phyloP scores from a whole-genome alignment of 1,140 invertebrate genomes.

The Drosophila oshimai region DNA sequence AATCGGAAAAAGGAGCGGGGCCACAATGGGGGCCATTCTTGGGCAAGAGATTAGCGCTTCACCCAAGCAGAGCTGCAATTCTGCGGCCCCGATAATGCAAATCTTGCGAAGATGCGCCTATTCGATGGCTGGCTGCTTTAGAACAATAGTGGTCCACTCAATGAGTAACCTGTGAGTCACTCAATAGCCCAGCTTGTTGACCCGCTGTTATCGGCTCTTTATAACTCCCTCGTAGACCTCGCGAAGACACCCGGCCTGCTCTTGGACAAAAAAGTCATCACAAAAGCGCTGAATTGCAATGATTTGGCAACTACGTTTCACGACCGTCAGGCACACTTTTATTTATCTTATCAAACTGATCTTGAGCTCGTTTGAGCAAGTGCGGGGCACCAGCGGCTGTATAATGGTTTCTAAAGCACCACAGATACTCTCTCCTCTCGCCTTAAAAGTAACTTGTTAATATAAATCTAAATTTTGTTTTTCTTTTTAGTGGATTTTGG shows the following conservation, averaged over 20 bases:
- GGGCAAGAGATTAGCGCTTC: constrained; percentile 28
- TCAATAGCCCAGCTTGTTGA: constrained; percentile 20
- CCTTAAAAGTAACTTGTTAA: no score
- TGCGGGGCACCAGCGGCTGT: no score
- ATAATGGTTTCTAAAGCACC: no score
- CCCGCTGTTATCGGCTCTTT: constrained; percentile 29
- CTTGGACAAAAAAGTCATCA: not conserved
- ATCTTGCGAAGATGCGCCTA: constrained; percentile 44
- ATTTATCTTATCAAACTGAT: constrained; percentile 77
- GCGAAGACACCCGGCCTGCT: not conserved
- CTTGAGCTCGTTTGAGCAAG: constrained; percentile 54
- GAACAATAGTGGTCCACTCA: constrained; percentile 55
- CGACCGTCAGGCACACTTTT: constrained; percentile 36
- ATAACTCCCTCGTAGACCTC: not conserved
- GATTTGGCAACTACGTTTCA: constrained; percentile 41
- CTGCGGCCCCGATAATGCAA: constrained; percentile 52
- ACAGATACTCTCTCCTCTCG: no score
- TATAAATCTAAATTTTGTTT: not conserved
- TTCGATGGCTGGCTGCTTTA: constrained; percentile 49
- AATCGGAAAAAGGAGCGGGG: not conserved
- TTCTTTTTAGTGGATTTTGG: constrained; percentile 53
- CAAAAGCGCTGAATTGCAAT: constrained; percentile 58
- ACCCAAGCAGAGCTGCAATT: constrained; percentile 9
- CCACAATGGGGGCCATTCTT: constrained; percentile 70
- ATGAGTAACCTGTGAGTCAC: constrained; percentile 27